Base-by-base conservation (phyloP, 2,113 vertebrate species). In the Dromiciops gliroides region DNA sequence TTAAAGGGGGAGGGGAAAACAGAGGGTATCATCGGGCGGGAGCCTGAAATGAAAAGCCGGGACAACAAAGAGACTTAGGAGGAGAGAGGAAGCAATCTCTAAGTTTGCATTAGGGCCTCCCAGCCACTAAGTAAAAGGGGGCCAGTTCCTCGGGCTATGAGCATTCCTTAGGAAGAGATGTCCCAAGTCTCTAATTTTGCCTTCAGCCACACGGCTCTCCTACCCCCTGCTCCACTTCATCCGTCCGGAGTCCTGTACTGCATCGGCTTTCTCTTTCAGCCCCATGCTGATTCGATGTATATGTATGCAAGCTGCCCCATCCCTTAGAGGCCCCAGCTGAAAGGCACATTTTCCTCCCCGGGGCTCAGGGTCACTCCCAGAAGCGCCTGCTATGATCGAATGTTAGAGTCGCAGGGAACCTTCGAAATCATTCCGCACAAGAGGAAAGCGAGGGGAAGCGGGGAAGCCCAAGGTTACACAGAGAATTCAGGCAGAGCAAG, bases 41-140 rank as follows among this genome's bases (percentile, higher is more conserved):
- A 98, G 98, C 98, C 98, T 97, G 98, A 98, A 98, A 98, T 98
- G 96, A 98, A 98, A 99, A 98, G 96, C 96, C 95, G 98, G 67
- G n/a, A 99, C 98, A 99, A 98, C 98, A 98, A 98, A 98, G 96
- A 95, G 90, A 95, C 75, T 96, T 53, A 94, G 95, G 91, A 92
- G 92, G 91, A 92, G 94, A 95, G 96, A 48, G 83, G 91, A 91
- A 83, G n/a, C 67, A 83, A 83, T 83, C 67, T 83, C 67, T 19
- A 44, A 83, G 95, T 95, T 95, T 95, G 94, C 92, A 14, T 2
- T 83, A 2, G 95, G 90, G 94, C 60, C 94, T 90, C 50, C 90
- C 94, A 0, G 90, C 83, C 50, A 31, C 97, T 89, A n/a, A 90
- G 95, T 88, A 94, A 94, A 96, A 94, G 94, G 96, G 49, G 92